Evolutionary conservation across 2,888 invertebrate species (phyloP), one percentile per base, ranked within the genome.

Genomic region (Lithophane socia): DNA sequence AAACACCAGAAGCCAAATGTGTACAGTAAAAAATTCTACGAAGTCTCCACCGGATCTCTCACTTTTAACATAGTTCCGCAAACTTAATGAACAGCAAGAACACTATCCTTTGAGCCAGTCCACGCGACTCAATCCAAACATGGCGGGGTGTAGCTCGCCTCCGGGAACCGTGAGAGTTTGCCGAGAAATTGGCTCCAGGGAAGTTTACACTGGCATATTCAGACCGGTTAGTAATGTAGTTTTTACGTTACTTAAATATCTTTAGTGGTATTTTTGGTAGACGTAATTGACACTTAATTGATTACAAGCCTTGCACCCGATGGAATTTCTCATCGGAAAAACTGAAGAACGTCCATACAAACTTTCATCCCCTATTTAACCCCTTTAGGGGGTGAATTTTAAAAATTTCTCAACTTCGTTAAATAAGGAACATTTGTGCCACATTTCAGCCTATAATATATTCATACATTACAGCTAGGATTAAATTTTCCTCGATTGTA

Each of bases 181-280:
- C 44, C 42, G 69, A 63, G 69, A 82, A 82, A 77, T 82, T 82
- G 37, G 47, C 77, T 42, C 49, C 13, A 12, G 56, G 56, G 58
- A 58, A 54, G 69, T 82, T 66, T 72, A 76, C 60, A 49, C n/a
- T 47, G 21, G 24, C 3, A 10, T n/a, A 18, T 21, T 56, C 52
- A 24, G 24, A 24, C 58, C 24, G 29, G 16, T 47, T 47, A 54
- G 58, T 37, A 24, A 21, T n/a, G 18, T 13, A 37, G 21, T 65
- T 77, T 52, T 61, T 24, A 42, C 2, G 21, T 60, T 29, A n/a
- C 18, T 49, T n/a, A 9, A 24, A 44, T 29, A n/a, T n/a, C n/a
- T 56, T 9, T n/a, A 12, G n/a, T 4, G 37, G 56, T 12, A 56
- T 56, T 56, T n/a, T 4, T n/a, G n/a, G 1, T n/a, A n/a, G n/a